Percentiles rank a stretch among this genome's conserved stretches.
Conservation (phyloP, 2,113 vertebrate species). For the Thunnus maccoyii region DNA sequence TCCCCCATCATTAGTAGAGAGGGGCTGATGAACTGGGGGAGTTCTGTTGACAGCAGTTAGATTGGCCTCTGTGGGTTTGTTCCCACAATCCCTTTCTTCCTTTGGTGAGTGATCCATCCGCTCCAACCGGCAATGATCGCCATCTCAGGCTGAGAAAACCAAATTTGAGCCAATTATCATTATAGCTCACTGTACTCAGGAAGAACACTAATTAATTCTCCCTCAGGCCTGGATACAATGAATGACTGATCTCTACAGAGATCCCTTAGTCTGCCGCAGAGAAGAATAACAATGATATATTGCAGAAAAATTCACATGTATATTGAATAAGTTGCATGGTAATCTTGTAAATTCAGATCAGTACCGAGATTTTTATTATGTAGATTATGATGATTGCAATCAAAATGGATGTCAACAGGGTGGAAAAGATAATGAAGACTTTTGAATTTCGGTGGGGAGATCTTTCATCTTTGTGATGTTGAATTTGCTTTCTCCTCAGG, state of each 20-base stretch:
- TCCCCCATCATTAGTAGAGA: conserved; percentile 62
- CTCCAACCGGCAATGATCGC: conserved; percentile 43
- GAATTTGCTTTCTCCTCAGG: conserved; percentile 81
- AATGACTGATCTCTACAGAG: conserved; percentile 60
- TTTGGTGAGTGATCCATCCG: conserved; percentile 75
- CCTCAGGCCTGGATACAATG: conserved; percentile 73
- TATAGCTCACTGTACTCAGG: conserved; percentile 68
- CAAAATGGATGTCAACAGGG: not conserved
- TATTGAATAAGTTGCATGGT: conserved; percentile 10
- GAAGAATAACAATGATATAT: conserved; percentile 65
- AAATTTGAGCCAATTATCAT: conserved; percentile 83
- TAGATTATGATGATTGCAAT: not conserved
- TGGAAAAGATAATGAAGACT: conserved; percentile 4
- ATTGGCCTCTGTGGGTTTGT: conserved; percentile 65
- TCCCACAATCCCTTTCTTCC: conserved; percentile 75
- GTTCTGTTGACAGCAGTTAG: conserved; percentile 72
- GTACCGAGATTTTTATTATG: not conserved
- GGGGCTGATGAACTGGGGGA: conserved; percentile 71
- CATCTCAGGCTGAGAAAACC: conserved; percentile 69
- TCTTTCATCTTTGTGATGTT: conserved; percentile 23
- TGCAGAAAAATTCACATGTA: conserved; percentile 23
- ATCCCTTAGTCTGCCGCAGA: conserved; percentile 56
- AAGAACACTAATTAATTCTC: conserved; percentile 82
- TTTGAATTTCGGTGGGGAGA: not conserved
- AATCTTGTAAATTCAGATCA: conserved; percentile 5